A percentile compares a stretch with the other conserved stretches of the same genome.
phyloP scores from a whole-genome alignment of 2,888 invertebrate genomes.

The Caenorhabditis wallacei region DNA sequence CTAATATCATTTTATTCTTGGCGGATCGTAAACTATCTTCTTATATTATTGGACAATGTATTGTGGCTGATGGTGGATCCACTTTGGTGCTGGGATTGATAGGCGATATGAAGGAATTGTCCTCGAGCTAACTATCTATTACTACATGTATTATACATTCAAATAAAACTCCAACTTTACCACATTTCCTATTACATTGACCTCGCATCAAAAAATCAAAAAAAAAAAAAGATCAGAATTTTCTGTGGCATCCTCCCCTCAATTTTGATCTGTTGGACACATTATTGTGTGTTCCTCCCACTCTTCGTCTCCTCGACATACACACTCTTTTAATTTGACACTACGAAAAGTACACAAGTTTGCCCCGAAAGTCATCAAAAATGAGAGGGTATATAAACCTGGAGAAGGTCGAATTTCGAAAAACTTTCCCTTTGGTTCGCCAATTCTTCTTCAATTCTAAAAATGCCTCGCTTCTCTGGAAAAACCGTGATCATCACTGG shows the following conservation, averaged over 20 bases:
- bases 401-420: neutral
- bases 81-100: conserved; percentile 38
- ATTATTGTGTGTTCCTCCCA: neutral
- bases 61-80: conserved; percentile 63
- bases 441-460: neutral
- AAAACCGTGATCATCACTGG: conserved; percentile 48
- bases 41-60: conserved; percentile 62
- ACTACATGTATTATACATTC: too few species aligned
- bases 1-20: conserved; percentile 21
- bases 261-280: conserved; percentile 2
- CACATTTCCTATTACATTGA: neutral
- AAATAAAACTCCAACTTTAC: neutral
- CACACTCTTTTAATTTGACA: neutral
- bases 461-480: conserved; percentile 33
- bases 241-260: conserved; percentile 1
- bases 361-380: neutral
- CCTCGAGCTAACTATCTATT: neutral
- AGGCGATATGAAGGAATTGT: neutral
- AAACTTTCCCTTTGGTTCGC: neutral
- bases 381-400: conserved; percentile 4
- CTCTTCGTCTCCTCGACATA: neutral
- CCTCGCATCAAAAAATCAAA: neutral
- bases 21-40: conserved; percentile 56
- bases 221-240: neutral
- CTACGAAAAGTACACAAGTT: neutral